A percentile compares a stretch with the other conserved stretches of the same genome.
Conservation (phyloP, 2,113 vertebrate genomes). For the Hiodon alosoides region DNA sequence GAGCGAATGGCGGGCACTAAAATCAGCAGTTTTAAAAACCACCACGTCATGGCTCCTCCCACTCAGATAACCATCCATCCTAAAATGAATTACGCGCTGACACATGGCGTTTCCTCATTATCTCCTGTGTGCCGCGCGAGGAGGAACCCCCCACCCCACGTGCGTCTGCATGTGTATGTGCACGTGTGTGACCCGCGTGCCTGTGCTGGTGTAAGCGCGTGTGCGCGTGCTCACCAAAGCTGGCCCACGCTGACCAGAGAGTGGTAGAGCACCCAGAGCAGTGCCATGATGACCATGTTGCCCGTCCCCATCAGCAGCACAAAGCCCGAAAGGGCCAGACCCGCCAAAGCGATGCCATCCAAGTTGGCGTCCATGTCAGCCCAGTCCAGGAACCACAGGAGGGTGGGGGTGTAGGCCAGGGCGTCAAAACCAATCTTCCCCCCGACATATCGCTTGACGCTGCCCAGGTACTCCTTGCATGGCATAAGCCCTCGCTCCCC, state of each 20-base stretch:
- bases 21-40: background rate
- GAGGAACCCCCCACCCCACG: background rate
- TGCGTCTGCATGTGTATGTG: background rate
- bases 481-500: slow-evolving; percentile 81
- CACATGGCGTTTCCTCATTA: background rate
- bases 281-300: slow-evolving; percentile 84
- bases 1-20: background rate
- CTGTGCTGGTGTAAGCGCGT: background rate
- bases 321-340: slow-evolving; percentile 69
- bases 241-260: slow-evolving; percentile 88
- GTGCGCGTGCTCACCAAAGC: slow-evolving; percentile 74
- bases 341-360: slow-evolving; percentile 69
- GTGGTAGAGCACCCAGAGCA: slow-evolving; percentile 84
- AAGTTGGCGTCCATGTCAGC: slow-evolving; percentile 75
- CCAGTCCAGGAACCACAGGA: slow-evolving; percentile 89
- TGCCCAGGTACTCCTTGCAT: slow-evolving; percentile 68
- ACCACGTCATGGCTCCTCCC: background rate
- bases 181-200: no score
- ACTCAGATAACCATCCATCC: background rate
- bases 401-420: slow-evolving; percentile 69
- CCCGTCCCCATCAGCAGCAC: slow-evolving; percentile 75
- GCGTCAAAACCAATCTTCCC: slow-evolving; percentile 64
- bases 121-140: background rate
- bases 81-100: background rate
- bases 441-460: slow-evolving; percentile 72